phyloP scores from a whole-genome alignment of 1,140 invertebrate genomes.

The Procambarus clarkii region DNA sequence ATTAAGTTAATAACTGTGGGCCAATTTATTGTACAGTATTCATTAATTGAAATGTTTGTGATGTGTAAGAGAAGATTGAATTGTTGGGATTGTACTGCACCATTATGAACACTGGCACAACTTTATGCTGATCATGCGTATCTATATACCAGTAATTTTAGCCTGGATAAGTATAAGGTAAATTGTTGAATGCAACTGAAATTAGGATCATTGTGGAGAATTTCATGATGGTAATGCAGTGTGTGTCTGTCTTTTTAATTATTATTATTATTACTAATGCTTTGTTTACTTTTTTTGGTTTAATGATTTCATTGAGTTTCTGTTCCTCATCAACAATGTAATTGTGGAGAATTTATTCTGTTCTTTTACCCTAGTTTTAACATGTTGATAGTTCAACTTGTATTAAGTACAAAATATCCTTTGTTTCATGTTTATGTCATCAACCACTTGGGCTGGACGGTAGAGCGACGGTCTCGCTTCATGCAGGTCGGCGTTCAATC shows the following conservation, averaged over 20 bases:
- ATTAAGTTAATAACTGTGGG: not conserved
- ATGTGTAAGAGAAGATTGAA: not conserved
- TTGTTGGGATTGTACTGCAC: not conserved
- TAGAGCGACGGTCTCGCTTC: too few species aligned
- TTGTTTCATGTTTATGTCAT: not conserved
- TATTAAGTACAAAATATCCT: slow-evolving; percentile 13
- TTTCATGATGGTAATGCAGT: not conserved
- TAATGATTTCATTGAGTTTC: not conserved
- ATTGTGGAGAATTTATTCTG: not conserved
- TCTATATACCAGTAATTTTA: not conserved
- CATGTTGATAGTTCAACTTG: slow-evolving; percentile 3
- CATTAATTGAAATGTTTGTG: not conserved
- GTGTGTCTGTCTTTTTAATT: not conserved
- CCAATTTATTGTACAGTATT: not conserved
- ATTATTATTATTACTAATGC: not conserved
- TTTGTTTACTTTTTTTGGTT: not conserved
- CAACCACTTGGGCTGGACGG: too few species aligned
- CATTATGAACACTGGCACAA: not conserved
- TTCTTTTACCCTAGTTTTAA: not conserved
- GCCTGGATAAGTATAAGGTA: not conserved
- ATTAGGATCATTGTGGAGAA: not conserved
- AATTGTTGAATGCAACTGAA: not conserved
- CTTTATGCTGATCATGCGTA: not conserved
- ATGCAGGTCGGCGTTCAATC: too few species aligned
- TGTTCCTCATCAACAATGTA: not conserved